Base-by-base conservation (phyloP, 2,888 invertebrate genomes). In the Aphodius sticticus region DNA sequence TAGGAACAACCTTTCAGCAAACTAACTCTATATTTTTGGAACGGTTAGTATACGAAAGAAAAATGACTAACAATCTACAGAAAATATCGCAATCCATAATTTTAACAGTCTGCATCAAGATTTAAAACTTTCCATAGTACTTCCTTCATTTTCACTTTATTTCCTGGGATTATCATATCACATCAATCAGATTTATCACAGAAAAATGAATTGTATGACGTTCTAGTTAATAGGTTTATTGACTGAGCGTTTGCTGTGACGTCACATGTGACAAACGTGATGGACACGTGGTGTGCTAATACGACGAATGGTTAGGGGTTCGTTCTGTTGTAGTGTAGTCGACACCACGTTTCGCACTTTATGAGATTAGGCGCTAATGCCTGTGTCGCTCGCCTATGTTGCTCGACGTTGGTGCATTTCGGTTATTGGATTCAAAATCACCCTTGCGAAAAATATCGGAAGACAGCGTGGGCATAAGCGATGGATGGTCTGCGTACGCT, bases 131-230 rank as follows among this genome's bases (percentile, higher is more conserved):
- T n/a, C n/a, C n/a, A n/a, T n/a, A n/a, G n/a, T n/a, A n/a, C n/a
- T n/a, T n/a, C n/a, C n/a, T n/a, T n/a, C n/a, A n/a, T n/a, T n/a
- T n/a, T n/a, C n/a, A n/a, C n/a, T n/a, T n/a, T n/a, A n/a, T n/a
- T n/a, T n/a, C n/a, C n/a, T n/a, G n/a, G n/a, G n/a, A n/a, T n/a
- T n/a, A n/a, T n/a, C n/a, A n/a, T n/a, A n/a, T n/a, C n/a, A n/a
- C n/a, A n/a, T 26, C 35, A n/a, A 16, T 26, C 74, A 74, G 35
- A 74, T 74, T 36, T 74, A 14, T 74, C 16, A 16, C 74, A 53
- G 53, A 53, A 53, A 53, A 53, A 53, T 53, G 53, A 53, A 53
- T 9, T 53, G 53, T 53, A 53, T 53, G 53, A 9, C 53, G 53
- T 53, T 53, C 53, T 53, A 12, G 53, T 53, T 53, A 53, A 53